Evolutionary conservation across 2,113 vertebrate genomes (phyloP).

Genomic region (Cynocephalus volans): DNA sequence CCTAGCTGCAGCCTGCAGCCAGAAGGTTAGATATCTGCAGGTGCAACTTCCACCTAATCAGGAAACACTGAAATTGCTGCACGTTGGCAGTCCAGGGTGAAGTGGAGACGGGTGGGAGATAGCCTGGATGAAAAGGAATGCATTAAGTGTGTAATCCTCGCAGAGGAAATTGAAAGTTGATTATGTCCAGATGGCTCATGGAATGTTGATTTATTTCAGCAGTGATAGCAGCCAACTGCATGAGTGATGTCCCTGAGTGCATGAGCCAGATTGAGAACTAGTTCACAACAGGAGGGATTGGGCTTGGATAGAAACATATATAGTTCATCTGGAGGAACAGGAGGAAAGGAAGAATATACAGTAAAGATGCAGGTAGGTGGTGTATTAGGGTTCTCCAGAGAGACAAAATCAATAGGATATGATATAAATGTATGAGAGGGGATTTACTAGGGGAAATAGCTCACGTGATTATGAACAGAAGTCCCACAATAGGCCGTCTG

Average conservation of each 20-base stretch:
- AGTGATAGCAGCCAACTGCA: background rate
- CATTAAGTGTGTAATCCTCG: background rate
- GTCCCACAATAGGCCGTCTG: too few relatives aligned
- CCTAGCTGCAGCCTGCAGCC: accelerated
- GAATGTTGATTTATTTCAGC: conserved; percentile 48
- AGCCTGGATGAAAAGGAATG: background rate
- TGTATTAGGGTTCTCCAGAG: too few relatives aligned
- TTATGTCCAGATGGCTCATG: conserved; percentile 59
- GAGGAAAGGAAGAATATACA: background rate
- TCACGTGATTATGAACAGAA: too few relatives aligned
- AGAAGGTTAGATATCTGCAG: background rate
- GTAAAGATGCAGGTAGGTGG: background rate
- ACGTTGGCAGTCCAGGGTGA: background rate
- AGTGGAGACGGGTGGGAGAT: background rate
- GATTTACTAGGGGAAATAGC: too few relatives aligned
- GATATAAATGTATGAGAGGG: too few relatives aligned
- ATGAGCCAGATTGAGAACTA: background rate
- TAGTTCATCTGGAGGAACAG: background rate
- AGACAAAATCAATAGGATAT: too few relatives aligned
- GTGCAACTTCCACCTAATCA: background rate
- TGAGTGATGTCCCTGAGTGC: background rate
- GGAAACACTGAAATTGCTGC: background rate
- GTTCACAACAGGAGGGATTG: background rate
- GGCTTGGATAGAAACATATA: background rate
- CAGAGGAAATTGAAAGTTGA: conserved; percentile 67